These are phyloP conservation scores for Galaxias olidus DNA, from an alignment of 2,797 vertebrate genomes.

Conservation along the genomic window DNA sequence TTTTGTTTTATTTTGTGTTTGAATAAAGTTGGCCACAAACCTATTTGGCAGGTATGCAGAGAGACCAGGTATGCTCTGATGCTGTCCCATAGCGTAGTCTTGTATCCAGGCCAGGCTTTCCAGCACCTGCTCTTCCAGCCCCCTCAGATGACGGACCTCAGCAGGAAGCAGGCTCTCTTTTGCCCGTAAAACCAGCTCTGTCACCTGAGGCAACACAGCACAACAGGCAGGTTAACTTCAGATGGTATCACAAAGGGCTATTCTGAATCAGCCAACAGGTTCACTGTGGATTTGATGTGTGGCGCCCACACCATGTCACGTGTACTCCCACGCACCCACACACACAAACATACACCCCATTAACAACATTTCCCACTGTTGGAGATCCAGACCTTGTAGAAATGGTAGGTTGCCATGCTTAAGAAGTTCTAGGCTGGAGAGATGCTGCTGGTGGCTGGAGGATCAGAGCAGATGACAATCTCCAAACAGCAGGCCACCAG, in stretches of 20 bases:
- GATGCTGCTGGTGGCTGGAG: constrained; percentile 82
- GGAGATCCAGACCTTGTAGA: constrained; percentile 79
- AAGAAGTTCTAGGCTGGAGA: constrained; percentile 79
- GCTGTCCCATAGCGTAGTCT: constrained; percentile 80
- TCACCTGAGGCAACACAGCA: constrained; percentile 66
- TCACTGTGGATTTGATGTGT: too few species aligned
- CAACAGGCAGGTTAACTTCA: background rate
- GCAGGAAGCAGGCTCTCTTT: constrained; percentile 70
- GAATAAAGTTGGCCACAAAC: constrained; percentile 51
- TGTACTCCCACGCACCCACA: background rate
- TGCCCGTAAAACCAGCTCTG: constrained; percentile 79
- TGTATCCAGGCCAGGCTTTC: constrained; percentile 83
- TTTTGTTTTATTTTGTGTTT: too few species aligned
- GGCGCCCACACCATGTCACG: too few species aligned
- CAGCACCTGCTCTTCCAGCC: constrained; percentile 79
- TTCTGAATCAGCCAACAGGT: too few species aligned
- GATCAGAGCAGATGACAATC: constrained; percentile 79
- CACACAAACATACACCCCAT: background rate
- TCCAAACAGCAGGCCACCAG: constrained; percentile 88
- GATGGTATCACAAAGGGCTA: too few species aligned
- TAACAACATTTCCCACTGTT: too few species aligned
- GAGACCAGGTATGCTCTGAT: constrained; percentile 75
- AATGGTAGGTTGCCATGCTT: constrained; percentile 83
- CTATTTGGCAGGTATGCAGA: constrained; percentile 81
- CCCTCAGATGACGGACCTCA: constrained; percentile 75